phyloP scores from a whole-genome alignment of 2,797 vertebrate species.

The Aratinga solstitialis region DNA sequence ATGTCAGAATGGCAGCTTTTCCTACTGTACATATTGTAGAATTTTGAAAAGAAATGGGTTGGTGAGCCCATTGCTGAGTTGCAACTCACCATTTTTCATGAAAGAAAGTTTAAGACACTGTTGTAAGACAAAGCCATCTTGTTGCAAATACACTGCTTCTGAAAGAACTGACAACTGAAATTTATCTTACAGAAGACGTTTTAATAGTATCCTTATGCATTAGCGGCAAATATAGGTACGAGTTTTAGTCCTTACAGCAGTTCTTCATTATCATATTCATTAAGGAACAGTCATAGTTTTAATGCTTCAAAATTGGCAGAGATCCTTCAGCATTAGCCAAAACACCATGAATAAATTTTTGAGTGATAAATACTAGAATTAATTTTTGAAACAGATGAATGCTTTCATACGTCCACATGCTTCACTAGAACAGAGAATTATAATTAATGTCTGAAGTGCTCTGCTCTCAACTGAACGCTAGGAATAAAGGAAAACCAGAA shows the following conservation, averaged over 20 bases:
- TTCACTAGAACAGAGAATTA: neutral
- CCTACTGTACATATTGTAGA: accelerated
- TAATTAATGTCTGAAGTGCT: neutral
- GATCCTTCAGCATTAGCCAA: neutral
- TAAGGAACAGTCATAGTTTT: neutral
- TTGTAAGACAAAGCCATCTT: neutral
- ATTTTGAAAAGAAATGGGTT: neutral
- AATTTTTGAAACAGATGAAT: neutral
- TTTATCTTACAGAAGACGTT: neutral
- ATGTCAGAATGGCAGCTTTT: neutral
- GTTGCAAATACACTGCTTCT: neutral
- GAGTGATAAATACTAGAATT: neutral
- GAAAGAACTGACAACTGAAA: neutral
- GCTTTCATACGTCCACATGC: neutral
- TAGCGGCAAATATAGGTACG: neutral
- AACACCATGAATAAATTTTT: neutral
- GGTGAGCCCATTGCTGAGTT: neutral
- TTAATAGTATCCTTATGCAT: neutral
- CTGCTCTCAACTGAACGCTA: neutral
- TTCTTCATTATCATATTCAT: neutral
- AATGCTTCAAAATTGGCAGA: neutral
- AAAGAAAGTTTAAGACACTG: neutral
- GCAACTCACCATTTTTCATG: neutral
- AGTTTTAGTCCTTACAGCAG: neutral
- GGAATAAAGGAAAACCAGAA: neutral